These are phyloP conservation scores for Sarcophilus harrisii DNA, from an alignment of 2,797 vertebrate species.

Conservation along the genomic window DNA sequence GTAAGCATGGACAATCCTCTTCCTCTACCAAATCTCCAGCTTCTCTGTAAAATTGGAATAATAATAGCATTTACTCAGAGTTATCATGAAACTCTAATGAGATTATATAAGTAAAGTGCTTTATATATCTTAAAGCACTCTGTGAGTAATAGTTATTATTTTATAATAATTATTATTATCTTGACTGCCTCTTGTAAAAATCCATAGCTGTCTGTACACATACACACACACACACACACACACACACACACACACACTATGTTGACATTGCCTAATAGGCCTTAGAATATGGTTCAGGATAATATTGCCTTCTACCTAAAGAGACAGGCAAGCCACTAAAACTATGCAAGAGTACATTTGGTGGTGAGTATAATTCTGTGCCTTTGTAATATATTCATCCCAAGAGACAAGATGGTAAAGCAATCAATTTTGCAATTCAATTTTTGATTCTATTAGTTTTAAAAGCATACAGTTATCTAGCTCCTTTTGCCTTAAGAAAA, in stretches of 20 bases:
- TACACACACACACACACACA: not conserved
- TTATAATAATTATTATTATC: not conserved
- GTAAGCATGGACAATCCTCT: not conserved
- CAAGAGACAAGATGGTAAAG: conserved; percentile 41
- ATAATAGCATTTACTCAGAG: not conserved
- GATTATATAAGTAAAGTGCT: not conserved
- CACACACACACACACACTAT: not conserved
- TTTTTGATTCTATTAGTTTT: conserved; percentile 14
- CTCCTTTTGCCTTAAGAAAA: conserved; percentile 53
- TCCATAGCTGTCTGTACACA: not conserved
- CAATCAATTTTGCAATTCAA: conserved; percentile 46
- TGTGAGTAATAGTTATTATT: not conserved
- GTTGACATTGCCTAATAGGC: not conserved
- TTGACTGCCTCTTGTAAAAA: not conserved
- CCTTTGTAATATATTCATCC: conserved; percentile 52
- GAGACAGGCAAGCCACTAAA: conserved; percentile 5
- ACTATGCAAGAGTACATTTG: conserved; percentile 42
- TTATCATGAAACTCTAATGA: not conserved
- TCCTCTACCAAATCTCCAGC: not conserved
- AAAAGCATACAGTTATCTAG: conserved; percentile 30
- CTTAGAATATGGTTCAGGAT: not conserved
- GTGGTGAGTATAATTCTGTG: conserved; percentile 34
- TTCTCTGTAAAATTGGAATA: not conserved
- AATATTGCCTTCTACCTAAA: conserved; percentile 49
- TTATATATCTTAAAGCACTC: not conserved